Base-by-base conservation (phyloP, 2,797 vertebrate species). In the Danio jaintianensis region DNA sequence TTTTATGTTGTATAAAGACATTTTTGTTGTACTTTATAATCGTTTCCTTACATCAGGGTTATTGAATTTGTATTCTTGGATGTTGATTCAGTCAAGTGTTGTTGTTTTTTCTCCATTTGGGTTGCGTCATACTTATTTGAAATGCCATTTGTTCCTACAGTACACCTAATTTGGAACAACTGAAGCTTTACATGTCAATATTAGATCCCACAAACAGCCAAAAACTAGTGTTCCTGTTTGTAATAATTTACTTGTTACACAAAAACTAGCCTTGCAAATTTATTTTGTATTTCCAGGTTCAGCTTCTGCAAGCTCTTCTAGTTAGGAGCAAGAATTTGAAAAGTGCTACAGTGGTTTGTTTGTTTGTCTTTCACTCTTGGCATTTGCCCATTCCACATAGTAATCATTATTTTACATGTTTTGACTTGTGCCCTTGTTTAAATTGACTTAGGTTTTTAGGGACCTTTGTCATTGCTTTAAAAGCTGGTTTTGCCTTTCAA, bases 401-500 rank as follows among this genome's bases (percentile, higher is more conserved):
- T 84, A 15, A 45, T 42, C 40, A 18, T 18, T 20, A 38, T 53
- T 64, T 55, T 1, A 7, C 15, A 4, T 22, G 5, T 22, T 90
- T 83, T 84, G 87, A 87, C 36, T 20, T 67, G 80, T 83, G 75
- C 62, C 20, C 36, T 40, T 61, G 55, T 53, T 61, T 62, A 74
- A 45, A 66, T 68, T 42, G 43, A 75, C 48, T 71, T 29, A 29
- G 50, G 56, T 77, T 78, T 75, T 53, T 55, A 20, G 58, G 6
- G 71, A 74, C 77, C 78, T 88, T 78, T 84, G 81, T 83, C 67
- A 78, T 86, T 78, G 77, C 42, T 85, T 83, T 50, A 67, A 52
- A 68, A 85, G 56, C 40, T 88, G 48, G 45, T 63, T 81, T 69
- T 55, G 68, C 83, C 82, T 86, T 88, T 70, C 50, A 83, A 79